Percentiles rank a stretch among this genome's conserved stretches.
Conservation (phyloP, 1,140 invertebrate species). For the Drosophila simulans region DNA sequence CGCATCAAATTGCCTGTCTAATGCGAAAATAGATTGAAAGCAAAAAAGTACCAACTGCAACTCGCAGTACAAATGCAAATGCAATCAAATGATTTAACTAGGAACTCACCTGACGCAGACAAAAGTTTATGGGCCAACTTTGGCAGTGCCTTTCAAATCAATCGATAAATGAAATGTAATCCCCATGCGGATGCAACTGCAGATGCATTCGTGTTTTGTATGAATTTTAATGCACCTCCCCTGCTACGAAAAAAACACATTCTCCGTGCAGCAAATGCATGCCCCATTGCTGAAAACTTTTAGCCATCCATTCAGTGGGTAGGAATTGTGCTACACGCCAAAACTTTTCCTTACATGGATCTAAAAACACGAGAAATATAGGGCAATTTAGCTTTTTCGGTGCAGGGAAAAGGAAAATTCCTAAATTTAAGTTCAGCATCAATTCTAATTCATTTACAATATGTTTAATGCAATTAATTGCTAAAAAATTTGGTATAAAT, state of each 20-base stretch:
- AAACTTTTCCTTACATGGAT: slow-evolving; percentile 58
- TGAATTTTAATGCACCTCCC: slow-evolving; percentile 52
- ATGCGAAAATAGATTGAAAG: slow-evolving; percentile 60
- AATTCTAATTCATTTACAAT: background rate
- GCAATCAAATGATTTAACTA: slow-evolving; percentile 62
- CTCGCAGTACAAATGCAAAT: slow-evolving; percentile 56
- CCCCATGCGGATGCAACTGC: slow-evolving; percentile 41
- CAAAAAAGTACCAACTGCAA: slow-evolving; percentile 24
- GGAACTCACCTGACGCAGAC: slow-evolving; percentile 55
- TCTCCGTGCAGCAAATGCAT: slow-evolving; percentile 18
- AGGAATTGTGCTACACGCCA: slow-evolving; percentile 53
- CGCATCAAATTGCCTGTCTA: slow-evolving; percentile 70
- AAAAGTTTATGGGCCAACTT: slow-evolving; percentile 54
- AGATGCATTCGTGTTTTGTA: slow-evolving; percentile 61
- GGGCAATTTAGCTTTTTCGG: slow-evolving; percentile 7
- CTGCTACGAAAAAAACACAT: background rate
- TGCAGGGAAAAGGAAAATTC: background rate
- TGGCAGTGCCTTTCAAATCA: slow-evolving; percentile 53
- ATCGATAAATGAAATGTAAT: slow-evolving; percentile 82
- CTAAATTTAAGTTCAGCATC: background rate
- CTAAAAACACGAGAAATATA: slow-evolving; percentile 12
- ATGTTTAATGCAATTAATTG: background rate
- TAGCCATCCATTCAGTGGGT: slow-evolving; percentile 56
- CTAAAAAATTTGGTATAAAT: no score
- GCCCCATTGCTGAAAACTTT: slow-evolving; percentile 50